Evolutionary conservation across 1,140 invertebrate genomes (phyloP), one percentile per base, ranked within the genome.

Genomic region (Macrocentrus cingulum): DNA sequence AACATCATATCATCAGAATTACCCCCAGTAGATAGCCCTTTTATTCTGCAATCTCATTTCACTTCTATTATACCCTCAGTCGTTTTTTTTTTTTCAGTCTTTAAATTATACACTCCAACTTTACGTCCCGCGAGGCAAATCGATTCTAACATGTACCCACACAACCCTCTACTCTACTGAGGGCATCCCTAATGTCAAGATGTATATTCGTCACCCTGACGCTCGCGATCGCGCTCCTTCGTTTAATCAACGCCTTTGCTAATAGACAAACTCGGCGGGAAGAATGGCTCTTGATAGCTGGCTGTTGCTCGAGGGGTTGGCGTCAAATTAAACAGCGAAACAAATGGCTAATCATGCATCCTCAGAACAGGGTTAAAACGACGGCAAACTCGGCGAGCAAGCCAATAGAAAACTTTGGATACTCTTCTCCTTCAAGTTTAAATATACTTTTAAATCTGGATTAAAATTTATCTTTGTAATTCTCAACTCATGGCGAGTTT

Each of bases 271-370:
- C 72, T 73, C 70, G 65, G 71, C 68, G 67, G 57, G 62, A 65
- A 66, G 68, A 66, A 68, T 66, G 69, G 62, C 63, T 63, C 68
- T 73, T 68, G 67, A 73, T 67, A 66, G 51, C 49, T 58, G 45
- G 49, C n/a, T 56, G 66, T 59, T 56, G 37, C 23, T 52, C 39
- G 16, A 45, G 23, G 57, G 55, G 49, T n/a, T 55, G 61, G 45
- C 59, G 65, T 68, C 60, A 64, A 73, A 75, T 75, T 74, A 74
- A 75, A 72, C 68, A 69, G 58, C 65, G 68, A 72, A 75, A 74
- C 73, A 75, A 75, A 75, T 74, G 66, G 73, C 73, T 72, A 75
- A 75, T 75, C 71, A 73, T 72, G 66, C 69, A 63, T 72, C 70
- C 64, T 59, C 23, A 60, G 60, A 54, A 56, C 44, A 45, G 20